Base-by-base conservation (phyloP, 1,140 invertebrate species). In the Nomia melanderi region DNA sequence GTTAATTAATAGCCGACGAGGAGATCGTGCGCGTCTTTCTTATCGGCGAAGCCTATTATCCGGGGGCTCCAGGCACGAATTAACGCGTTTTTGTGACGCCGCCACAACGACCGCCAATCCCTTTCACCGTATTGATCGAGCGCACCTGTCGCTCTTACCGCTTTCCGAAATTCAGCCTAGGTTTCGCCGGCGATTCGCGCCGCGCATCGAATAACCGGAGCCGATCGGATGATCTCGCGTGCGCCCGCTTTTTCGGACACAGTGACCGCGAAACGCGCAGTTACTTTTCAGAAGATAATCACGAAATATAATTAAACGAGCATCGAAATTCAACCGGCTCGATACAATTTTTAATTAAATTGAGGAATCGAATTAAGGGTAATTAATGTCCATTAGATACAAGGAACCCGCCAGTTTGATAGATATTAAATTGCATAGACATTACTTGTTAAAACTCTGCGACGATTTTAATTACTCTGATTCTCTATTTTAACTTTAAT, bases 81-180 rank as follows among this genome's bases (percentile, higher is more conserved):
- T 84, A 84, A 77, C 69, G 60, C 70, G 20, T 79, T 83, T 80
- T 77, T 84, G 77, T 41, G 23, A 6, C 25, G 1, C 23, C n/a
- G 17, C 39, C 39, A 12, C 63, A 53, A 53, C 44, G 56, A 31
- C 59, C 47, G 20, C 47, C 72, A 63, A 71, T 59, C 41, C 76
- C 82, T 83, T 84, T 84, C 82, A 84, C 81, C 75, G 69, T 73
- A 64, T 59, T 54, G 53, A 77, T 77, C 29, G 36, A 70, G 25
- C 57, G 74, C 74, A 77, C 74, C 74, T 77, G 74, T 70, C 66
- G 27, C 33, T 41, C 56, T 62, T 53, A 39, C 64, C 56, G 12
- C 73, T 50, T 76, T 62, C 74, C 65, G 56, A 33, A 20, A 70
- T 60, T 60, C 74, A 62, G 41, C 17, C 4, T 31, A 50, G 53